phyloP scores from a whole-genome alignment of 2,888 invertebrate genomes.

The Cephus spinipes region DNA sequence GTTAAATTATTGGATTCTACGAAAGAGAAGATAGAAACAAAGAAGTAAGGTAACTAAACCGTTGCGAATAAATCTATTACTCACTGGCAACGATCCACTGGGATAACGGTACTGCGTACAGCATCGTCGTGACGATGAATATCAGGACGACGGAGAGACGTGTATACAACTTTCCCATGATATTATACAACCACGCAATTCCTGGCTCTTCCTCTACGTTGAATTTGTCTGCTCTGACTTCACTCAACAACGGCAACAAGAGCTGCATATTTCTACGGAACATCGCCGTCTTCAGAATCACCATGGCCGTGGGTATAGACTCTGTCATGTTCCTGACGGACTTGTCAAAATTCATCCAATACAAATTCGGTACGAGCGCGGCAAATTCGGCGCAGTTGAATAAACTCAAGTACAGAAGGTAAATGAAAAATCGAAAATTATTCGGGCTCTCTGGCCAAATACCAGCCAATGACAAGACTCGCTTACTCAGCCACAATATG shows the following conservation, averaged over 20 bases:
- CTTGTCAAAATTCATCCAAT: conserved; percentile 30
- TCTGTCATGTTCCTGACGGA: conserved; percentile 32
- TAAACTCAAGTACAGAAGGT: conserved; percentile 28
- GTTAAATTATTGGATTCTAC: conserved; percentile 23
- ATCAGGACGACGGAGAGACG: neutral
- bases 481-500: conserved; percentile 34
- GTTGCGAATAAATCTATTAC: neutral
- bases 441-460: conserved; percentile 33
- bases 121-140: neutral
- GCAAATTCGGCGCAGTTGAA: conserved; percentile 33
- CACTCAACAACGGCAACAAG: conserved; percentile 24
- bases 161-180: neutral
- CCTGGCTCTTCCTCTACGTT: neutral
- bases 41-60: neutral
- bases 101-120: neutral
- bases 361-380: conserved; percentile 28
- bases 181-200: neutral
- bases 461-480: conserved; percentile 27
- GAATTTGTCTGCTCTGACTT: conserved; percentile 25
- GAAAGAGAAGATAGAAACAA: conserved; percentile 22
- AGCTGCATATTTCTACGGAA: conserved; percentile 35
- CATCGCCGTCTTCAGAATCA: conserved; percentile 37
- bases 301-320: conserved; percentile 32
- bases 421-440: conserved; percentile 31
- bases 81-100: neutral